These are phyloP conservation scores for Pimpla rufipes DNA, from an alignment of 2,888 invertebrate species.

Conservation along the genomic window DNA sequence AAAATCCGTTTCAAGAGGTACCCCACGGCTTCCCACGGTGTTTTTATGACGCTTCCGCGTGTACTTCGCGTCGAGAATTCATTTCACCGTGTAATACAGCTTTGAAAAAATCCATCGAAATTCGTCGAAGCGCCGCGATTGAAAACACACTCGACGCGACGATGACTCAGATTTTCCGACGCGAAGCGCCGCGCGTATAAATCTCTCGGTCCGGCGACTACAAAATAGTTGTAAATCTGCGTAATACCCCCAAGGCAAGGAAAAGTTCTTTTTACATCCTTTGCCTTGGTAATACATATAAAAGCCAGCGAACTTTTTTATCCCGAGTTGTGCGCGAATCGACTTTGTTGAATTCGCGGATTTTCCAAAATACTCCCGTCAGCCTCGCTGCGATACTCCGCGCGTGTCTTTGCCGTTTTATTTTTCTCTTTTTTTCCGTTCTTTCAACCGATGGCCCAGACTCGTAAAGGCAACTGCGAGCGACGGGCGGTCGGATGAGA, in stretches of 20 bases:
- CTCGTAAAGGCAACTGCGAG: conserved; percentile 62
- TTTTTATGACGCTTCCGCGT: not conserved
- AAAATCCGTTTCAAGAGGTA: conserved; percentile 3
- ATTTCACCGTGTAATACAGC: not conserved
- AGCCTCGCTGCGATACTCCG: too few species aligned
- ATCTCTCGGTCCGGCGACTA: conserved; percentile 12
- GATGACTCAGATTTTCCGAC: conserved; percentile 15
- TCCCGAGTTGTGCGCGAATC: conserved; percentile 48
- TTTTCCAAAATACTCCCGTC: conserved; percentile 55
- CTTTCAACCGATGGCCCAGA: conserved; percentile 55
- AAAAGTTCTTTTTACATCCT: conserved; percentile 7
- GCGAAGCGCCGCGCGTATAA: not conserved
- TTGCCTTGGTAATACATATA: not conserved
- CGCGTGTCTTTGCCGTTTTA: not conserved
- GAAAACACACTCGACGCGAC: conserved; percentile 5
- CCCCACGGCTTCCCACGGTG: not conserved
- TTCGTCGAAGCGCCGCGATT: not conserved
- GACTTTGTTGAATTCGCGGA: conserved; percentile 58
- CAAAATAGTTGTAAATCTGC: conserved; percentile 30
- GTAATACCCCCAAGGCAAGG: not conserved
- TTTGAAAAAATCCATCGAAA: conserved; percentile 6
- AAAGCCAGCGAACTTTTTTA: conserved; percentile 39
- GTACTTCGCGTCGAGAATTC: not conserved
- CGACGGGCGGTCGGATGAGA: conserved; percentile 34
- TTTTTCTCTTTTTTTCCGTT: conserved; percentile 31